Conservation (phyloP, 1,140 invertebrate genomes). For the Hestina assimilis region DNA sequence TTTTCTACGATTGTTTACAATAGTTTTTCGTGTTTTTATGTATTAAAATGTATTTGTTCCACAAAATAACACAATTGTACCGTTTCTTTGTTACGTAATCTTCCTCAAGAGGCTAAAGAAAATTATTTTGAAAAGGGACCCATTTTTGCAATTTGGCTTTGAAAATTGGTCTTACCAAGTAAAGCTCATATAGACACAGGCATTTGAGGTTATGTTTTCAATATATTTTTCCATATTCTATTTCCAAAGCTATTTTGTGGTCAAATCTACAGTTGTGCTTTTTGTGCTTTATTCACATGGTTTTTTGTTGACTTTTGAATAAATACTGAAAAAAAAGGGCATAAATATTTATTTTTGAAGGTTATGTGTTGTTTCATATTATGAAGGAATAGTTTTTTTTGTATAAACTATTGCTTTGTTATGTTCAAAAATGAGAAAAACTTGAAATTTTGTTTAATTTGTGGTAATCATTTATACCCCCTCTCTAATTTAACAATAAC, state of each 20-base stretch:
- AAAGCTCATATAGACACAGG: constrained; percentile 35
- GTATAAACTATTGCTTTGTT: too few relatives aligned
- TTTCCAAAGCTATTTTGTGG: background rate
- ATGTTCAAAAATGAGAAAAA: too few relatives aligned
- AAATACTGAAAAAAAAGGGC: background rate
- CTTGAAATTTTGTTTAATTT: too few relatives aligned
- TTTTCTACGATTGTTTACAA: constrained; percentile 81
- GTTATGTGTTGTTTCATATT: too few relatives aligned
- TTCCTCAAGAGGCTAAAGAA: constrained; percentile 61
- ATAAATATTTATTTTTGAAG: too few relatives aligned
- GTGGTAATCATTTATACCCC: too few relatives aligned
- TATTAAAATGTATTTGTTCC: constrained; percentile 80
- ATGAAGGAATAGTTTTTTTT: too few relatives aligned
- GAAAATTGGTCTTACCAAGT: constrained; percentile 75
- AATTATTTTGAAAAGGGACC: constrained; percentile 81
- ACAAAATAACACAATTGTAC: constrained; percentile 67
- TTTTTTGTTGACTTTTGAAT: constrained; percentile 4
- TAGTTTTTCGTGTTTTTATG: constrained; percentile 77
- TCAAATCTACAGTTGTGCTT: background rate
- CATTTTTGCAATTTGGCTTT: constrained; percentile 86
- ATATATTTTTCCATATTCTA: constrained; percentile 13
- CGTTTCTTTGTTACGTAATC: constrained; percentile 74
- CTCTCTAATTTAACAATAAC: too few relatives aligned
- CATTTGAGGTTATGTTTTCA: constrained; percentile 58
- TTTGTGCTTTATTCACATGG: background rate